Evolutionary conservation across 2,113 vertebrate genomes (phyloP).

Genomic region (Polyodon spathula): DNA sequence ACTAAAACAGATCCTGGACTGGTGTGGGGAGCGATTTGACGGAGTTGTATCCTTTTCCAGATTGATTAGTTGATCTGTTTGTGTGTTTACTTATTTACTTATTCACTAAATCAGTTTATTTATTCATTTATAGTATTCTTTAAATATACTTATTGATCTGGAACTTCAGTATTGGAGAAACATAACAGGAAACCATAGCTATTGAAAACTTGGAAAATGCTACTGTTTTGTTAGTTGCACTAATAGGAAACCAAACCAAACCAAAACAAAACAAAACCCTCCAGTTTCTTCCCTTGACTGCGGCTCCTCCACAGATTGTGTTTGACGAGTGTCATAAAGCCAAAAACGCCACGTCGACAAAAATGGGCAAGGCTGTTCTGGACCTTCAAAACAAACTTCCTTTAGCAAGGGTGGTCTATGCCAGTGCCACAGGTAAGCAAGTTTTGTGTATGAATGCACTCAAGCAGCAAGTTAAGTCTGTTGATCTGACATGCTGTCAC

Average conservation of each 20-base stretch:
- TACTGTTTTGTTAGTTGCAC: no score
- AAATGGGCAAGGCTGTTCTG: constrained; percentile 96
- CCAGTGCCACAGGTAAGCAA: constrained; percentile 86
- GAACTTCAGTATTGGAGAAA: no score
- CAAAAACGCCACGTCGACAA: constrained; percentile 94
- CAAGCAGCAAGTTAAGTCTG: no score
- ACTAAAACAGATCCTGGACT: constrained; percentile 89
- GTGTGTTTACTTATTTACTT: background rate
- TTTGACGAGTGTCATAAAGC: constrained; percentile 99
- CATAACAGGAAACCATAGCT: no score
- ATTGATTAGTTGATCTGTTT: background rate
- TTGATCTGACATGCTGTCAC: background rate
- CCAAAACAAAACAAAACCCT: no score
- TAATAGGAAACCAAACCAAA: no score
- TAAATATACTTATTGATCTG: constrained; percentile 20
- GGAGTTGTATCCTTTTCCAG: constrained; percentile 86
- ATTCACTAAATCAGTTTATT: background rate
- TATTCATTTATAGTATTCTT: background rate
- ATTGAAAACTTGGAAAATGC: no score
- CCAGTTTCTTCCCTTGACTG: constrained; percentile 56
- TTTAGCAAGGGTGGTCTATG: constrained; percentile 86
- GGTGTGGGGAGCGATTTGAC: constrained; percentile 86
- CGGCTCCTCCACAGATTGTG: constrained; percentile 64
- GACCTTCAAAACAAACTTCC: constrained; percentile 93
- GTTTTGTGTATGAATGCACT: fast-evolving